phyloP scores from a whole-genome alignment of 2,797 vertebrate species.

The Varecia variegata region DNA sequence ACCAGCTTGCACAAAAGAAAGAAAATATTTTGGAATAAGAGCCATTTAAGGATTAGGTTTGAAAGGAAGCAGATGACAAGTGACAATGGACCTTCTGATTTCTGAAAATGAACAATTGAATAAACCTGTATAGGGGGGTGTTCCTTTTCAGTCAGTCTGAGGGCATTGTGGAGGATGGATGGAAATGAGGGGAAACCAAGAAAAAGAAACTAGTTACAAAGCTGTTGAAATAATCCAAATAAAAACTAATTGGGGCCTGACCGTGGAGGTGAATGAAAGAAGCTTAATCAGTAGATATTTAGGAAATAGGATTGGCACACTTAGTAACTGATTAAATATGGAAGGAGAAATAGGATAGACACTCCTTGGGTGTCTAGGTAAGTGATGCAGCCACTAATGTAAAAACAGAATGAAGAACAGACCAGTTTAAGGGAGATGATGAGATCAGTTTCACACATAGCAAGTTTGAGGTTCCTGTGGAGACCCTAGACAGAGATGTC shows the following conservation, averaged over 20 bases:
- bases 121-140: neutral
- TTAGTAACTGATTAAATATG: neutral
- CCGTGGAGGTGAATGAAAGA: neutral
- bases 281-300: neutral
- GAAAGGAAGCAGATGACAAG: neutral
- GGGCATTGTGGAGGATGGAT: neutral
- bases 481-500: neutral
- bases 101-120: neutral
- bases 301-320: neutral
- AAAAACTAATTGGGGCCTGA: neutral
- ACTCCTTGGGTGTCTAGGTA: neutral
- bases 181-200: neutral
- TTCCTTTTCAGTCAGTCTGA: neutral
- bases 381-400: neutral
- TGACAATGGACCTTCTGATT: neutral
- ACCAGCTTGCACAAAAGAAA: neutral
- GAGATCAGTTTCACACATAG: neutral
- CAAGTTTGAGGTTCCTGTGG: neutral
- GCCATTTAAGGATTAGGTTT: neutral
- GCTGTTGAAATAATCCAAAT: neutral
- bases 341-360: neutral
- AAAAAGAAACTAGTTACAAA: neutral
- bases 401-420: neutral
- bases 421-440: neutral
- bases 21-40: neutral